Percentiles rank a stretch among this genome's conserved stretches.
These are phyloP conservation scores for Erpetoichthys calabaricus DNA, from an alignment of 2,797 vertebrate genomes.

Conservation along the genomic window DNA sequence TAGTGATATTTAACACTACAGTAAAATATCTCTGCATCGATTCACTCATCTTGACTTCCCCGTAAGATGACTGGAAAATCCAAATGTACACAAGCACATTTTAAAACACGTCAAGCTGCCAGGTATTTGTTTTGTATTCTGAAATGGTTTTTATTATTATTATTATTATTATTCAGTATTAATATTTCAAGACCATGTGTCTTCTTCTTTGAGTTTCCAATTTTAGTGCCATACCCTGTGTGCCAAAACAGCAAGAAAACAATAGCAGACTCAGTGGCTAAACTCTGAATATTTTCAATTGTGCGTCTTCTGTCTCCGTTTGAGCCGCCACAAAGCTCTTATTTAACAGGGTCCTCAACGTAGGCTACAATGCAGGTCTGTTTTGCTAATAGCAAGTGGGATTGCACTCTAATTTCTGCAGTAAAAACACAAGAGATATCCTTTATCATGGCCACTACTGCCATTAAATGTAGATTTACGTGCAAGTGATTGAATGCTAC, in stretches of 20 bases:
- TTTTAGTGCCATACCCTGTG: not conserved
- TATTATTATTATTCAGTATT: no score
- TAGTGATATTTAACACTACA: no score
- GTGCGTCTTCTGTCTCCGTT: slow-evolving; percentile 41
- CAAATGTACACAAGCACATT: no score
- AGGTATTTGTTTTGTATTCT: no score
- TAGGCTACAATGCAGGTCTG: slow-evolving; percentile 62
- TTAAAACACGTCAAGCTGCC: no score
- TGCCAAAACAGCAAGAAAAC: slow-evolving; percentile 27
- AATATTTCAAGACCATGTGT: no score
- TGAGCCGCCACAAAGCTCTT: slow-evolving; percentile 51
- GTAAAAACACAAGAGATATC: slow-evolving; percentile 43
- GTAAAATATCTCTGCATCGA: no score
- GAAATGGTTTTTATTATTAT: no score
- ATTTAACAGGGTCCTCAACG: slow-evolving; percentile 40
- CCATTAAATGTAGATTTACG: slow-evolving; percentile 62
- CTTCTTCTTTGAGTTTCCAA: slow-evolving; percentile 3
- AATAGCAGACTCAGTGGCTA: slow-evolving; percentile 50
- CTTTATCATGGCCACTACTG: slow-evolving; percentile 54
- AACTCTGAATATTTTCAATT: slow-evolving; percentile 60
- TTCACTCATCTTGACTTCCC: no score
- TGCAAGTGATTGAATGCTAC: slow-evolving; percentile 48
- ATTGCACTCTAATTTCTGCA: slow-evolving; percentile 47
- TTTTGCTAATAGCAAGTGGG: slow-evolving; percentile 61
- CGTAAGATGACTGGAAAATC: no score